Base-by-base conservation (phyloP, 2,113 vertebrate genomes). In the Trogon surrucura region DNA sequence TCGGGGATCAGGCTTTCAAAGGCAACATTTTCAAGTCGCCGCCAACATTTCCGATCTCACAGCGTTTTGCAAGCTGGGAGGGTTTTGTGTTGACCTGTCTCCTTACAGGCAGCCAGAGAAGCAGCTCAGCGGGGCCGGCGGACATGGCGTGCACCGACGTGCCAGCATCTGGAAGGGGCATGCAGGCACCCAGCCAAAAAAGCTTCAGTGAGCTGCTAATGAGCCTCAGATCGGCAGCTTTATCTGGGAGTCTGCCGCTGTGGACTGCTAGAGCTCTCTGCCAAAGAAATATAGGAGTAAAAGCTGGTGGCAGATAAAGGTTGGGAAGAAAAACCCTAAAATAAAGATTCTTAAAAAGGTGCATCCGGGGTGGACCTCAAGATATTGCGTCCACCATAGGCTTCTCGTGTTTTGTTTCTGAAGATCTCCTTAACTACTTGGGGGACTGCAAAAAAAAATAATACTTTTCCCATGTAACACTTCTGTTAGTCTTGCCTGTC, bases 1-100 rank as follows among this genome's bases (percentile, higher is more conserved):
- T 0, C 13, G 11, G 14, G 44, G 14, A 61, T 78, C 4, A 1
- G 36, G 19, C 44, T 2, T 84, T 95, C 53, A 30, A 64, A 74
- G 34, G 48, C 32, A 34, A 0, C 0, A 0, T 85, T 82, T 72
- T 60, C 13, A 16, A 51, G 56, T 83, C 64, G 44, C 56, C 0
- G 2, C 15, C 25, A 15, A 3, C 0, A 0, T 79, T 93, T 79
- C 56, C 0, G 0, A 38, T 81, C 57, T 75, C 34, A 1, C 6
- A 5, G 21, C 0, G 0, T 56, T 83, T 80, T 34, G 60, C 27
- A 29, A 11, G 54, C 47, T 17, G 10, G 48, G 34, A 74, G 29
- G 65, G 8, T 13, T 84, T 93, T 48, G 13, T 79, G 72, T 60
- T 79, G 75, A 57, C 66, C 57, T 29, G 53, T 64, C 26, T 89